Evolutionary conservation across 2,888 invertebrate genomes (phyloP), one percentile per base, ranked within the genome.

Genomic region (Ectemnius lituratus): DNA sequence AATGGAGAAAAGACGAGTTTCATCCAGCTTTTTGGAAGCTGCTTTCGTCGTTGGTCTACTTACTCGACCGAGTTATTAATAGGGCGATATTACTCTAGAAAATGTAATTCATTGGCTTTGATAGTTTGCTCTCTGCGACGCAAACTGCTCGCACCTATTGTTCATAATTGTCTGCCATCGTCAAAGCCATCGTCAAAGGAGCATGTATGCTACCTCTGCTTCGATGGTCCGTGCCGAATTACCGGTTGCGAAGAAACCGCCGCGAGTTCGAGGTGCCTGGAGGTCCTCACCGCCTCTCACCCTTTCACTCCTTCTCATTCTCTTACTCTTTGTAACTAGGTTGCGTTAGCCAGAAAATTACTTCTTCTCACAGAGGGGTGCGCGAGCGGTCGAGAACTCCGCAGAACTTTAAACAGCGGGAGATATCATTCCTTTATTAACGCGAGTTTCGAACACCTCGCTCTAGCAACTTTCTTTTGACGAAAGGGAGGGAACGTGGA

Each of bases 361-460:
- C 80, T 73, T 72, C 64, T 70, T 67, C 73, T 70, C 66, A 70
- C 3, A 23, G 23, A 23, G 23, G 2, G 23, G 2, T 23, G 23
- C 23, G 23, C 67, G 70, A 59, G 20, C 59, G 66, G 37, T 67
- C 57, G 68, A 57, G 58, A 77, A 77, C 72, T 79, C 74, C 27
- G 45, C 56, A 58, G 57, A 75, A 80, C 70, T 80, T 78, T 70
- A 68, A 18, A 63, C 63, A 46, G 72, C 63, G 75, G 58, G 73
- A 77, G 66, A 62, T 78, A 78, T 80, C 80, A 67, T 78, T 73
- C 67, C 68, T 66, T 69, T 73, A 75, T 80, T 73, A 62, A 60
- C 61, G 66, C 37, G 63, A 61, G 62, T 67, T 28, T 28, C 23
- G 27, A 45, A 28, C 27, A 3, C 52, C 14, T 59, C 46, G 46